Conservation (phyloP, 2,888 invertebrate genomes). For the Elegia similella region DNA sequence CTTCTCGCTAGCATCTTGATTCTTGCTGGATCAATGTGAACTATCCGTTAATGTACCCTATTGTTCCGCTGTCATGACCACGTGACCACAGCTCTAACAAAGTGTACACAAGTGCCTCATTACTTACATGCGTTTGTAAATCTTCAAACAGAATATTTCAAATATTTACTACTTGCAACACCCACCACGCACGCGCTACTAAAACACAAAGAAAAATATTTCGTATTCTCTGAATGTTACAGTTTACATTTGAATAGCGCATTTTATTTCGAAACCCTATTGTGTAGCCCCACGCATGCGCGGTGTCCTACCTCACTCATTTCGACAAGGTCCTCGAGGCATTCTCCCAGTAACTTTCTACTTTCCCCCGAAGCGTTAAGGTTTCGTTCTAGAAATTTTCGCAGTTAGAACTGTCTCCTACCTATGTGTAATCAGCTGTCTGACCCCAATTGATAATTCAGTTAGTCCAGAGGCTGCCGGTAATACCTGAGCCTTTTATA, state of each 20-base stretch:
- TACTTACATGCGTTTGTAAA: constrained; percentile 59
- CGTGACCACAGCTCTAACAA: constrained; percentile 6
- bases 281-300: constrained; percentile 65
- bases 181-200: constrained; percentile 51
- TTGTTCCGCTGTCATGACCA: constrained; percentile 1
- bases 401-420: constrained; percentile 53
- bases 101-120: constrained; percentile 46
- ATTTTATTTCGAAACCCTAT: constrained; percentile 45
- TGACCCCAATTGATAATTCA: constrained; percentile 74
- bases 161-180: constrained; percentile 49
- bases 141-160: constrained; percentile 57
- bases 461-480: constrained; percentile 64
- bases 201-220: constrained; percentile 26
- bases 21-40: neutral
- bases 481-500: constrained; percentile 43
- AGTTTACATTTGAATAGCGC: constrained; percentile 32
- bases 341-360: constrained; percentile 42
- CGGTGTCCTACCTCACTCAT: constrained; percentile 47
- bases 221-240: constrained; percentile 33
- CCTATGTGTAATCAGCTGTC: constrained; percentile 74
- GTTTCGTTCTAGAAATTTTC: constrained; percentile 46
- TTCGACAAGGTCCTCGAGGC: constrained; percentile 45
- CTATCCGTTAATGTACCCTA: neutral
- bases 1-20: neutral
- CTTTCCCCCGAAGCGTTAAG: constrained; percentile 51